These are phyloP conservation scores for Sepioteuthis lessoniana DNA, from an alignment of 2,888 invertebrate genomes.

Conservation along the genomic window DNA sequence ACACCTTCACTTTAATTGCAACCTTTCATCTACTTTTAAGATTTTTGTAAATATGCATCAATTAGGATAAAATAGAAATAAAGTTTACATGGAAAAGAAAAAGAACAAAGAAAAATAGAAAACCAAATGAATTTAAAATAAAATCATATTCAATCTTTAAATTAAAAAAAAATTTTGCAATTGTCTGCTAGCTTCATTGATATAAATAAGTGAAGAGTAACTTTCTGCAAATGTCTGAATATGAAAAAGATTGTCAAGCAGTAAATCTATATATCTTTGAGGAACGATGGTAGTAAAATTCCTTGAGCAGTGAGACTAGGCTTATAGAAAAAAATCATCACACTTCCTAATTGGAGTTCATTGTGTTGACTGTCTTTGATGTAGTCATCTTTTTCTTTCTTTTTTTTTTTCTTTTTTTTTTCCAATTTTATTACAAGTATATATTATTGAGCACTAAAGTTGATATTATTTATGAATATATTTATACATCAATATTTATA, in stretches of 20 bases:
- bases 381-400: background rate
- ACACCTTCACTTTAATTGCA: background rate
- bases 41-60: background rate
- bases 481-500: background rate
- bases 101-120: background rate
- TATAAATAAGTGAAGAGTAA: slow-evolving; percentile 14
- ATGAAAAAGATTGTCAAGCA: background rate
- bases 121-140: background rate
- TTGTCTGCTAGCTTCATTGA: background rate
- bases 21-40: background rate
- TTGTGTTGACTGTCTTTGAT: slow-evolving; percentile 33
- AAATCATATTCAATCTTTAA: background rate
- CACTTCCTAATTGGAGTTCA: slow-evolving; percentile 5
- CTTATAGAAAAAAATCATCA: background rate
- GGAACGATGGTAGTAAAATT: background rate
- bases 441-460: background rate
- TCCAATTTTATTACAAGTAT: background rate
- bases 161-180: background rate
- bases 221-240: background rate
- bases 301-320: background rate
- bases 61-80: background rate
- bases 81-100: background rate
- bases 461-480: background rate
- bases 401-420: background rate
- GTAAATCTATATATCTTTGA: background rate